Conservation (phyloP, 2,888 invertebrate genomes). For the Drosophila hamatofila region DNA sequence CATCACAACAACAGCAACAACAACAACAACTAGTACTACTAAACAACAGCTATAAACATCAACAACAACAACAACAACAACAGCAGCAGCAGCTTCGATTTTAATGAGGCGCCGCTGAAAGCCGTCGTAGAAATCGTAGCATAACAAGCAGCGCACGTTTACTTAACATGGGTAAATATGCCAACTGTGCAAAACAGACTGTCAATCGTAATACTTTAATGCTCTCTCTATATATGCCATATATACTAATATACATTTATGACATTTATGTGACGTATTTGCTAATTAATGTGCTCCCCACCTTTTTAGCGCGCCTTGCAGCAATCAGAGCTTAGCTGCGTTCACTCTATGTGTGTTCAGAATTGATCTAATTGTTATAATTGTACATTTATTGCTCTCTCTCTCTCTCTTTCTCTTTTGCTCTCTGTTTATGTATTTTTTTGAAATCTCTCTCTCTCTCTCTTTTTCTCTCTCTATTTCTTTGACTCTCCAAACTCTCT, state of each 20-base stretch:
- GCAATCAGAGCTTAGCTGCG: slow-evolving; percentile 23
- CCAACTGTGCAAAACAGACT: slow-evolving; percentile 26
- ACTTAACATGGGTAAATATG: slow-evolving; percentile 82
- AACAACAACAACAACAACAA: slow-evolving; percentile 21
- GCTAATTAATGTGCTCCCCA: slow-evolving; percentile 49
- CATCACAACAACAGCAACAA: slow-evolving; percentile 39
- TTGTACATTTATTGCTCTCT: slow-evolving; percentile 49
- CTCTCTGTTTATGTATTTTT: slow-evolving; percentile 29
- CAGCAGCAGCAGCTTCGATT: slow-evolving; percentile 30
- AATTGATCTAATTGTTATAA: slow-evolving; percentile 34
- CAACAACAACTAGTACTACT: slow-evolving; percentile 8
- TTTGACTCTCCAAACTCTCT: slow-evolving; percentile 25
- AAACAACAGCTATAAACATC: slow-evolving; percentile 36
- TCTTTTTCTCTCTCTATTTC: slow-evolving; percentile 7
- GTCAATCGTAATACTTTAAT: slow-evolving; percentile 15
- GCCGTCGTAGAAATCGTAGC: slow-evolving; percentile 63
- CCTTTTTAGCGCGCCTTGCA: slow-evolving; percentile 55
- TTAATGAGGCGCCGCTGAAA: slow-evolving; percentile 54
- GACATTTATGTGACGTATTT: slow-evolving; percentile 25
- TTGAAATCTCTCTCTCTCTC: slow-evolving; percentile 34
- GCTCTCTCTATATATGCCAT: background rate
- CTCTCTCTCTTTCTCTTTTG: slow-evolving; percentile 29
- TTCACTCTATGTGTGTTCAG: slow-evolving; percentile 30
- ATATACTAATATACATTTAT: slow-evolving; percentile 15
- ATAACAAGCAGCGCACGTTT: slow-evolving; percentile 71